Base-by-base conservation (phyloP, 1,140 invertebrate genomes). In the Galendromus occidentalis region DNA sequence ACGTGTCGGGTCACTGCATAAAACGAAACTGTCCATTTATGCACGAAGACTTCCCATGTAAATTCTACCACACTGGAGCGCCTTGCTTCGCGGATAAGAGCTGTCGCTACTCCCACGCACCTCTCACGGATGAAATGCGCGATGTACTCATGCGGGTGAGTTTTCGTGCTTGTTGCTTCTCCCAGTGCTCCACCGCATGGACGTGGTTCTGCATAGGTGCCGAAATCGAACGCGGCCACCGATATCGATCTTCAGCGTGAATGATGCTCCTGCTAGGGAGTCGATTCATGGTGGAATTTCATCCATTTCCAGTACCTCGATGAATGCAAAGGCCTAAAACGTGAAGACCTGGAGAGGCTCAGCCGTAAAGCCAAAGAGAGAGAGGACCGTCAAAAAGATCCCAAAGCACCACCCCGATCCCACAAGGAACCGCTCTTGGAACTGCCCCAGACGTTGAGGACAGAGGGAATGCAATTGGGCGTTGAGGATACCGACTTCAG, bases 11-110 rank as follows among this genome's bases (percentile, higher is more conserved):
- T 66, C 90, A 88, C 74, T 97, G 93, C 78, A 87, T 87, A 7
- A 96, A 96, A 79, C 83, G 87, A 69, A 91, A 91, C 75, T 98
- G 93, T 79, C 79, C 91, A 2, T 98, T 93, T 73, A 88, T 97
- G 85, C 93, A 98, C 79, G 84, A 86, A 70, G 91, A 96, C 74
- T 97, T 94, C 75, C 93, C 93, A 41, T 98, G 93, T 77, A 96
- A 96, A 80, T 95, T 88, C 79, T 95, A 86, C 73, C 92, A 97
- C 73, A 88, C 89, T 47, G 91, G 90, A 69, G 81, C 88, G 69
- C 84, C 86, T 55, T 96, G 92, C 76, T 82, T 81, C 68, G 76
- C 80, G 20, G 84, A 81, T 17, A 85, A 88, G 25, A 85, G 74
- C 28, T 98, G 93, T 78, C 90, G 93, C 76, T 97, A 96, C 75